A percentile compares a stretch with the other conserved stretches of the same genome.
Conservation (phyloP, 1,140 invertebrate genomes). For the Drosophila equinoxialis region DNA sequence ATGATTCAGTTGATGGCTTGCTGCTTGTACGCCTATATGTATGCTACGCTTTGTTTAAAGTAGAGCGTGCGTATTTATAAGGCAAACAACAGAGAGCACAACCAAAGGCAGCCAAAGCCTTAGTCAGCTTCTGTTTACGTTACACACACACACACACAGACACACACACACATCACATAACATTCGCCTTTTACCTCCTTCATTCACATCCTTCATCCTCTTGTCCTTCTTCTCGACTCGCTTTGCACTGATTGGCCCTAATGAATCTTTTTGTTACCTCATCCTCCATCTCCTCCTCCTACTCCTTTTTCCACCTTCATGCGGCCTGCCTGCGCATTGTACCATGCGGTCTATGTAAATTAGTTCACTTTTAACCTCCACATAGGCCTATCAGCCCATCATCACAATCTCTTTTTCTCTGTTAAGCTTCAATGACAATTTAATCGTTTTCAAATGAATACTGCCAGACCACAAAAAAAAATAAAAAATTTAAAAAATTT, state of each 20-base stretch:
- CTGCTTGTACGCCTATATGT: constrained; percentile 34
- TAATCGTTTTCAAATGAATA: too few relatives aligned
- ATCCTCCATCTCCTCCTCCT: too few relatives aligned
- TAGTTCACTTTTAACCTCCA: constrained; percentile 78
- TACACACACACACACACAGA: background rate
- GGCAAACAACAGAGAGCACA: constrained; percentile 67
- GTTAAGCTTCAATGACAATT: too few relatives aligned
- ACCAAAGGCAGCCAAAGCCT: background rate
- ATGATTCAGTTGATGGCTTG: constrained; percentile 15
- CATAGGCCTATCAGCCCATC: constrained; percentile 3
- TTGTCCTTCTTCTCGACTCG: constrained; percentile 59
- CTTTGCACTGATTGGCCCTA: constrained; percentile 80
- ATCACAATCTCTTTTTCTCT: too few relatives aligned
- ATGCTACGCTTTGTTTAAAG: constrained; percentile 70
- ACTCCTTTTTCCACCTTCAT: constrained; percentile 26
- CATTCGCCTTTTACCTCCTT: constrained; percentile 37
- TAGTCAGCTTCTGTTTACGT: constrained; percentile 7
- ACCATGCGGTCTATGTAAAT: constrained; percentile 78
- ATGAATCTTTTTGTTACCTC: constrained; percentile 80
- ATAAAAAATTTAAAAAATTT: background rate
- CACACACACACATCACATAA: constrained; percentile 19
- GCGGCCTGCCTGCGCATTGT: constrained; percentile 76
- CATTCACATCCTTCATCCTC: constrained; percentile 13
- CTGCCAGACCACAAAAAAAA: too few relatives aligned
- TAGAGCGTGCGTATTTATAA: constrained; percentile 80